These are phyloP conservation scores for Pluvialis apricaria DNA, from an alignment of 2,113 vertebrate genomes.

Conservation along the genomic window DNA sequence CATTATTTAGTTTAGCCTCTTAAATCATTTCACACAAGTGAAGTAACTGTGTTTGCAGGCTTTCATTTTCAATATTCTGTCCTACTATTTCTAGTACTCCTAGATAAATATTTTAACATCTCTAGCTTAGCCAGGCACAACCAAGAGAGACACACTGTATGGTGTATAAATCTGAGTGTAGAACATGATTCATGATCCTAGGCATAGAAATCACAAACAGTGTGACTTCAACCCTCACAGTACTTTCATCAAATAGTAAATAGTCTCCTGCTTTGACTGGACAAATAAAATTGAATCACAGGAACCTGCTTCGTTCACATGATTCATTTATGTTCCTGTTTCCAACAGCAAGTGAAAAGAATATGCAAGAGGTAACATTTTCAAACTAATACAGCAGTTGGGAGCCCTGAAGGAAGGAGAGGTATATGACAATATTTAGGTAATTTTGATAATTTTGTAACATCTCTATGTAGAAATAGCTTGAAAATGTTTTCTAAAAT, in stretches of 20 bases:
- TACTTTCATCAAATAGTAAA: slow-evolving; percentile 47
- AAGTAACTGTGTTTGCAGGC: neutral
- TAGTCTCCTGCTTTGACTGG: neutral
- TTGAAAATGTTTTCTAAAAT: neutral
- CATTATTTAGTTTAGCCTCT: neutral
- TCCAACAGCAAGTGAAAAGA: neutral
- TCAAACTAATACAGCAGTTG: neutral
- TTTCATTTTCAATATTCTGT: neutral
- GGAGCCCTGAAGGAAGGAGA: neutral
- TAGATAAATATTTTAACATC: neutral
- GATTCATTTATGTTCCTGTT: neutral
- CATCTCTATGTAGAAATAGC: neutral
- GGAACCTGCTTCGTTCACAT: neutral
- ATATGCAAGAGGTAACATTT: neutral
- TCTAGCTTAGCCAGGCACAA: neutral
- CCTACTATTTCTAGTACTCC: neutral
- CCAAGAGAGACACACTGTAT: neutral
- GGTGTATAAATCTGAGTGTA: neutral
- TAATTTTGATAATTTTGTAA: neutral
- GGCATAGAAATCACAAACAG: neutral
- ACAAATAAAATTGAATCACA: neutral
- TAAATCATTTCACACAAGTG: neutral
- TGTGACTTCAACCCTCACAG: slow-evolving; percentile 9
- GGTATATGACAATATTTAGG: neutral
- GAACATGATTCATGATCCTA: neutral